phyloP scores from a whole-genome alignment of 1,140 invertebrate species.

The Drosophila serrata region DNA sequence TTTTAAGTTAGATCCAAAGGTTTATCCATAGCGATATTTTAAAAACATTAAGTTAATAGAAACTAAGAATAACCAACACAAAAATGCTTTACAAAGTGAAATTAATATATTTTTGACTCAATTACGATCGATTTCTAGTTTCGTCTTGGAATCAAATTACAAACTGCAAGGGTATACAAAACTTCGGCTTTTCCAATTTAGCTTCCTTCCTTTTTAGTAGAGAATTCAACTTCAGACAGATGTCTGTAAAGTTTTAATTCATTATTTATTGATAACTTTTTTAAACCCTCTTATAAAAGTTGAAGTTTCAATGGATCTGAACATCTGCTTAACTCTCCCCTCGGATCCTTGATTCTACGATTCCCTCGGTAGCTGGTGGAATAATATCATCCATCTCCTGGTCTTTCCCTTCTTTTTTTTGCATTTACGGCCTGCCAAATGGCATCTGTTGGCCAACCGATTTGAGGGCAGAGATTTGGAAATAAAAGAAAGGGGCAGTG shows the following conservation, averaged over 20 bases:
- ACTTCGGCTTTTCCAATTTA: not conserved
- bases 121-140: not conserved
- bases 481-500: conserved; percentile 4
- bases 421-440: conserved; percentile 46
- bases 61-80: not conserved
- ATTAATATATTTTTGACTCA: not conserved
- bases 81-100: not conserved
- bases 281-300: conserved; percentile 15
- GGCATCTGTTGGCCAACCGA: conserved; percentile 44
- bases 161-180: not conserved
- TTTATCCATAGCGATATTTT: not conserved
- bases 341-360: not conserved
- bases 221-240: conserved; percentile 7
- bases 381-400: conserved; percentile 19
- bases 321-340: conserved; percentile 28
- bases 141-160: rapidly evolving
- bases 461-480: conserved; percentile 35
- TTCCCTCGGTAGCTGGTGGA: not conserved
- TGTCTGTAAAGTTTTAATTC: conserved; percentile 37
- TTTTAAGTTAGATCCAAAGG: not conserved
- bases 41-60: too few species aligned
- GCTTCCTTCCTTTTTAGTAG: not conserved
- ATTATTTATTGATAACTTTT: conserved; percentile 33
- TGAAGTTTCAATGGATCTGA: conserved; percentile 24
- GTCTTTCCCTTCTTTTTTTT: conserved; percentile 4